Base-by-base conservation (phyloP, 2,113 vertebrate genomes). In the Notothenia coriiceps region DNA sequence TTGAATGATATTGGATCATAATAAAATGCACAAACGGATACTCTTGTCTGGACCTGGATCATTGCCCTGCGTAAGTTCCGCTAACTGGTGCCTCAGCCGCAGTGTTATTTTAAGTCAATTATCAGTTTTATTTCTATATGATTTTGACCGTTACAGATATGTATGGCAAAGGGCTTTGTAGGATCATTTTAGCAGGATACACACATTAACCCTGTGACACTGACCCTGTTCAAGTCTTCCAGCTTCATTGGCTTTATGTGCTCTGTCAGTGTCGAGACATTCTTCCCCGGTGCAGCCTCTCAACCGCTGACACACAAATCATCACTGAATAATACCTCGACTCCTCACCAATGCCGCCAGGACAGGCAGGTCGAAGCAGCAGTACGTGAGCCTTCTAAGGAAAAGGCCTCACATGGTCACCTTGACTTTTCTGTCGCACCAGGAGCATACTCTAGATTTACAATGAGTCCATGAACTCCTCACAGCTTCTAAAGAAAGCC, bases 381-480 rank as follows among this genome's bases (percentile, higher is more conserved):
- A 57, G 62, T 69, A 57, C 44, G 50, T 59, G 57, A 40, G 49
- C 65, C 29, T n/a, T 66, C 62, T 61, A 14, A 68, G 49, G 15
- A 49, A 68, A 66, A 63, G 35, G 11, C 17, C 51, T 81, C 57
- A 25, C 40, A 9, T 11, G 33, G 59, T 79, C 49, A 74, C 22
- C 64, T 47, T 76, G 61, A 29, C 52, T 73, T 70, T 62, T 73
- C 40, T 14, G 12, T 70, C 40, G 5, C 29, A 74, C 77, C 25
- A 10, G 49, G 14, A 78, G 63, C 70, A 55, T 55, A 52, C 22
- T 72, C 81, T 82, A 56, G 75, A 84, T 88, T 77, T 84, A 77
- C 66, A 77, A 72, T 78, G 61, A 86, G 74, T 46, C 44, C 51
- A 64, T 70, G 70, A 87, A 82, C 72, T 75, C 63, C 46, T 86